Base-by-base conservation (phyloP, 2,797 vertebrate species). In the Sebastes trivittatus region DNA sequence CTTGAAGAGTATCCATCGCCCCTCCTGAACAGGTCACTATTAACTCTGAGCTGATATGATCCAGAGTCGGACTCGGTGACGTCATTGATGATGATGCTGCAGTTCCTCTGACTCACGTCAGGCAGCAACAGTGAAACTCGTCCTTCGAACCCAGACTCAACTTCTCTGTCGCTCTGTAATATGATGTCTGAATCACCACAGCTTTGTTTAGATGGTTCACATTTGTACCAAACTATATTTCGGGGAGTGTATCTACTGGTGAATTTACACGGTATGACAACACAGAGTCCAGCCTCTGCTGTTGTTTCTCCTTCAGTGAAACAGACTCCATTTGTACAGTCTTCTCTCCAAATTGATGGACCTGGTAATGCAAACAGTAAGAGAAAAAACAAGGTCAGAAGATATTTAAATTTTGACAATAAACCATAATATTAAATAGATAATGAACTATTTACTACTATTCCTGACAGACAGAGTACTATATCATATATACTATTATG, bases 21-120 rank as follows among this genome's bases (percentile, higher is more conserved):
- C 4, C 4, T 27, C 27, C 27, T 5, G 2, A 0, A 4, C 4
- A 6, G 0, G 0, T 6, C 0, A 14, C 77, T 49, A 54, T 29
- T 69, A 16, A 91, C 59, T 87, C 82, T 84, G 63, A 90, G 7
- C 11, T 74, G 73, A 87, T 92, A 93, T 8, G 3, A 36, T 62
- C 89, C 90, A 67, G 89, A 87, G 66, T 93, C 90, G 1, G 83
- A 85, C 32, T 8, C 7, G 0, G 9, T 63, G 52, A 91, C 67
- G 59, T 90, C 60, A 25, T 80, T 90, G 75, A 93, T 63, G 14
- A 86, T 38, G 82, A 93, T 77, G 86, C 88, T 87, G 86, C 92
- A 92, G 83, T 77, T 84, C 2, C 2, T 11, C 20, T 3, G 2
- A 4, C 0, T 32, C 72, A 82, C 4, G 3, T 85, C 8, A 7